Evolutionary conservation across 2,888 invertebrate genomes (phyloP).

Genomic region (Lasioglossum leucozonium): DNA sequence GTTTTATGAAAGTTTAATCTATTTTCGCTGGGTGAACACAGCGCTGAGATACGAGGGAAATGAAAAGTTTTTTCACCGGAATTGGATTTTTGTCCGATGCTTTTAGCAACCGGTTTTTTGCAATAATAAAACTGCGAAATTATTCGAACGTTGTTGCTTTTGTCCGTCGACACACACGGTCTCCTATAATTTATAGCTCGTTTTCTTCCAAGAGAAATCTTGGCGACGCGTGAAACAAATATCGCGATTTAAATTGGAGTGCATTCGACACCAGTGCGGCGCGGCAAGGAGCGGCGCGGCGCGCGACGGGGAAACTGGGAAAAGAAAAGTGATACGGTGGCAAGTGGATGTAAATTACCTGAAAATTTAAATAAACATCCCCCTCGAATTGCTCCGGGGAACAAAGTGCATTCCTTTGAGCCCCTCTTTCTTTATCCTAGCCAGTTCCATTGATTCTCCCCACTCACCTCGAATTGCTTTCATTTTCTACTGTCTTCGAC

Average conservation of each 20-base stretch:
- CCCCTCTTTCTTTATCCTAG: slow-evolving; percentile 51
- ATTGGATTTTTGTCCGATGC: not conserved
- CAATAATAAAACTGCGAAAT: not conserved
- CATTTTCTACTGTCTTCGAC: slow-evolving; percentile 2
- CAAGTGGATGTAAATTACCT: slow-evolving; percentile 71
- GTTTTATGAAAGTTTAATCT: not conserved
- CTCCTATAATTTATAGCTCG: slow-evolving; percentile 11
- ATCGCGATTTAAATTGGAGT: slow-evolving; percentile 38
- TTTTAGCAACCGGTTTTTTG: not conserved
- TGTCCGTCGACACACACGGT: not conserved
- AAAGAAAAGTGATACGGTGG: slow-evolving; percentile 51
- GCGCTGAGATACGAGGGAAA: not conserved
- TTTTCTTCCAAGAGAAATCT: slow-evolving; percentile 11
- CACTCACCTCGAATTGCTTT: slow-evolving; percentile 17
- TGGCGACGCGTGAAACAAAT: slow-evolving; percentile 23
- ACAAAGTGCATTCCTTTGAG: slow-evolving; percentile 60
- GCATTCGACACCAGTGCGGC: slow-evolving; percentile 4
- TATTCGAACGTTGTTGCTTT: not conserved
- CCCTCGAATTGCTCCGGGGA: slow-evolving; percentile 47
- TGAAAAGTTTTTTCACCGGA: not conserved
- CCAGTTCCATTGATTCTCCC: slow-evolving; percentile 51
- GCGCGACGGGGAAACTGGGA: not conserved
- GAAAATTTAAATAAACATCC: slow-evolving; percentile 72
- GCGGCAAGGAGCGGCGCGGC: no score
- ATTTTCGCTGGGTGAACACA: not conserved